Evolutionary conservation across 2,888 invertebrate species (phyloP).

Genomic region (Mongoloraphidia duomilia): DNA sequence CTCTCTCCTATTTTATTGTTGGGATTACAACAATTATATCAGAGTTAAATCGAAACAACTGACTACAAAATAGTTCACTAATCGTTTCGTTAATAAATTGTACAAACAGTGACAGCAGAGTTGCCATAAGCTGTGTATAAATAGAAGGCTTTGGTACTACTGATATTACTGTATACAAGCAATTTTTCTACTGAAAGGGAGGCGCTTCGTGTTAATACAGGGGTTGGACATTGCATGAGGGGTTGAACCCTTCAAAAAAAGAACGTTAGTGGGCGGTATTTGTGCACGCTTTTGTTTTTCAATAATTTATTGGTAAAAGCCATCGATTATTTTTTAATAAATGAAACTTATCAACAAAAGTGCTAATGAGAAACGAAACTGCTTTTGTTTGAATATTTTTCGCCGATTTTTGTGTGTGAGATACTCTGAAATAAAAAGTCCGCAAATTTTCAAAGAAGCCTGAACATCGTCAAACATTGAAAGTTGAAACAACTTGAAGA

Average conservation of each 20-base stretch:
- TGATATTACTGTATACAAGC: conserved; percentile 4
- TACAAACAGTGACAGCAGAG: conserved; percentile 4
- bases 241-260: neutral
- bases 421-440: too few relatives aligned
- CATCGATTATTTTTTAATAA: too few relatives aligned
- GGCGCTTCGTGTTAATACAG: neutral
- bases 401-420: too few relatives aligned
- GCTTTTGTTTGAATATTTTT: too few relatives aligned
- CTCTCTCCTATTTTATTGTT: conserved; percentile 51
- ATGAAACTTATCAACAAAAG: too few relatives aligned
- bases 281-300: neutral
- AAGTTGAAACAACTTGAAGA: too few relatives aligned
- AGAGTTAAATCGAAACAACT: too few relatives aligned
- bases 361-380: too few relatives aligned
- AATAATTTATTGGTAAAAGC: too few relatives aligned
- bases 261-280: neutral
- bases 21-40: conserved; percentile 11
- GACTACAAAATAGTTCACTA: too few relatives aligned
- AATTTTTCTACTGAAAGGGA: neutral
- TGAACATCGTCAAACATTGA: too few relatives aligned
- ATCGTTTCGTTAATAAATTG: neutral
- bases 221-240: neutral
- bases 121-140: conserved; percentile 4
- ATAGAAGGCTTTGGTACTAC: conserved; percentile 4
- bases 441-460: too few relatives aligned